Evolutionary conservation across 2,797 vertebrate genomes (phyloP), one percentile per base, ranked within the genome.

Genomic region (Manis javanica): DNA sequence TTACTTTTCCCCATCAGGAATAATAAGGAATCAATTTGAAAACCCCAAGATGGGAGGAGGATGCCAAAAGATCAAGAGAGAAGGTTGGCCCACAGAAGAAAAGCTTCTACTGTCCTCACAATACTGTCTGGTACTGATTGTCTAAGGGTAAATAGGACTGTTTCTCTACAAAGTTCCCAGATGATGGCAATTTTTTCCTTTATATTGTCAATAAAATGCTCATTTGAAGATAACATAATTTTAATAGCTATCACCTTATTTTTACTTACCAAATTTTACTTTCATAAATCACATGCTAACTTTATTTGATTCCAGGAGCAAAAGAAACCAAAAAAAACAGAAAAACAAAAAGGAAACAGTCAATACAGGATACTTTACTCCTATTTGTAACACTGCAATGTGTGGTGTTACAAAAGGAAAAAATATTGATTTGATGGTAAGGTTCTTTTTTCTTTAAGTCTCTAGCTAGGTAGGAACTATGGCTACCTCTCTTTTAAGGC

Each of bases 281-380:
- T 68, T 93, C 85, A 66, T 89, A 88, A 42, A 9, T 89, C 16
- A 94, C 51, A 83, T 75, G 61, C 2, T 94, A 19, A 72, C 18
- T 96, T 61, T 61, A 90, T 89, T 87, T 82, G 37, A 72, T 88
- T 91, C 61, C 12, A 93, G 39, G 46, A 92, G 42, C 34, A 94
- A 57, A 85, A 63, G 81, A 63, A 39, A 95, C 81, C n/a, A 53
- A 94, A 94, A 4, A 39, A 37, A 34, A 49, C 31, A 53, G 34
- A 34, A 66, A 92, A 77, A 53, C 61, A 84, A 93, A 87, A 71
- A 83, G 85, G 64, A 91, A 63, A 4, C n/a, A 96, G 96, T 97
- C 95, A 97, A 96, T 96, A 95, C 68, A 90, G 82, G 68, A 97
- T 96, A 84, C 55, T 93, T 95, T 94, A 88, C 72, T 92, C 31